phyloP scores from a whole-genome alignment of 2,797 vertebrate genomes.

The Dallia pectoralis region DNA sequence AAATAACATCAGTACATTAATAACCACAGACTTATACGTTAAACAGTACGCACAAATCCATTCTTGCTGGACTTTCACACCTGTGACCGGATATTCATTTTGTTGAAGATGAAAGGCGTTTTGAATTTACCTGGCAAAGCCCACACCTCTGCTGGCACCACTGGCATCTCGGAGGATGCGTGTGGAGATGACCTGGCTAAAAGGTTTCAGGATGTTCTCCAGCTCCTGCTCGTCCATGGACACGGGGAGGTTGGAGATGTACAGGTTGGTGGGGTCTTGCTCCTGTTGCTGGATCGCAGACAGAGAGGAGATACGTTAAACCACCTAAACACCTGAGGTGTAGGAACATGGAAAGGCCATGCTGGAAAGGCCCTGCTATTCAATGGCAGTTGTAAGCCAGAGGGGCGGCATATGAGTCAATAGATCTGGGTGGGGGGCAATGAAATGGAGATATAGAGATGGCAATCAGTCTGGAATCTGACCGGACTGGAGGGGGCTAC shows the following conservation, averaged over 20 bases:
- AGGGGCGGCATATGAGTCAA: neutral
- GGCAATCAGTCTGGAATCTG: neutral
- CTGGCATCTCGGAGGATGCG: constrained; percentile 88
- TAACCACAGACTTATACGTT: neutral
- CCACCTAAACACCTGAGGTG: neutral
- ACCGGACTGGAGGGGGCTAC: too few species aligned
- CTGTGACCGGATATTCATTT: neutral
- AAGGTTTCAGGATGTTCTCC: constrained; percentile 92
- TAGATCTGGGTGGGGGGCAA: neutral
- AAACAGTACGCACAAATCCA: neutral
- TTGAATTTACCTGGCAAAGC: constrained; percentile 85
- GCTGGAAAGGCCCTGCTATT: too few species aligned
- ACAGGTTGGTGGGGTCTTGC: constrained; percentile 95
- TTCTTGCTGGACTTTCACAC: neutral
- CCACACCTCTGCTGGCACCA: constrained; percentile 90
- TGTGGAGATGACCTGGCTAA: constrained; percentile 94
- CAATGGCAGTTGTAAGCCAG: neutral
- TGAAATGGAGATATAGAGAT: neutral
- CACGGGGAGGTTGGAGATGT: constrained; percentile 92
- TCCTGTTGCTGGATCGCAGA: constrained; percentile 86
- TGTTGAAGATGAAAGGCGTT: neutral
- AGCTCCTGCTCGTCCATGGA: constrained; percentile 93
- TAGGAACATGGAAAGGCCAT: too few species aligned
- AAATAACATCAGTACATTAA: neutral
- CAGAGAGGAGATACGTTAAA: neutral